Conservation (phyloP, 2,113 vertebrate species). For the Lethenteron reissneri region DNA sequence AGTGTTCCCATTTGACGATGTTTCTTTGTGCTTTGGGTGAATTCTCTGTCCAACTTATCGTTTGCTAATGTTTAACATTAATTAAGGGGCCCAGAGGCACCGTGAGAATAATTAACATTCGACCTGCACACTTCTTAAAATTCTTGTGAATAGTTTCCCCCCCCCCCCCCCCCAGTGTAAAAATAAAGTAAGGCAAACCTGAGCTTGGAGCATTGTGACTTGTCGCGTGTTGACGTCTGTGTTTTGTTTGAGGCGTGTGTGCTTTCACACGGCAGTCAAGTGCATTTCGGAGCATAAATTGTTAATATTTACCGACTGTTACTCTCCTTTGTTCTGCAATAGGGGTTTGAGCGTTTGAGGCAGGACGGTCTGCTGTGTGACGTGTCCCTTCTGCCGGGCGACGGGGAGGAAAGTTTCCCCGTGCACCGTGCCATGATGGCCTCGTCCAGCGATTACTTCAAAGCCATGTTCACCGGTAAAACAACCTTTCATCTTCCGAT, state of each 20-base stretch:
- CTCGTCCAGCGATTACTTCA: constrained; percentile 41
- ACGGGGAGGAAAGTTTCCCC: constrained; percentile 26
- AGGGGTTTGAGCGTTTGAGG: constrained; percentile 28
- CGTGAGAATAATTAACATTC: too few relatives aligned
- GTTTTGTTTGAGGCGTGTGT: too few relatives aligned
- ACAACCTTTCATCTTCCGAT: too few relatives aligned
- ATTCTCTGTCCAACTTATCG: too few relatives aligned
- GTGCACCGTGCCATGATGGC: constrained; percentile 43
- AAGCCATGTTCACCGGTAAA: constrained; percentile 41
- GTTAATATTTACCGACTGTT: neutral
- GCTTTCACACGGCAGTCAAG: neutral
- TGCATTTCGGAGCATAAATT: neutral
- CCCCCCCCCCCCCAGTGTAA: neutral
- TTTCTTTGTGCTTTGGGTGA: too few relatives aligned
- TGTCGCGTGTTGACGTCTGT: neutral
- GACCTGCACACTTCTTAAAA: too few relatives aligned
- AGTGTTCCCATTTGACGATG: too few relatives aligned
- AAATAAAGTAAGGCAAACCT: neutral
- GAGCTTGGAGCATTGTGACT: neutral
- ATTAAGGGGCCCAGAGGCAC: too few relatives aligned
- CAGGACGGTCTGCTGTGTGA: constrained; percentile 27
- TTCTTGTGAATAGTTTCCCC: too few relatives aligned
- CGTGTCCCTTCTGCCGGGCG: constrained; percentile 29
- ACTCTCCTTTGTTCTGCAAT: constrained; percentile 10
- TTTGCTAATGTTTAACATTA: too few relatives aligned